Evolutionary conservation across 2,888 invertebrate species (phyloP), one percentile per base, ranked within the genome.

Genomic region (Dione vanillae): DNA sequence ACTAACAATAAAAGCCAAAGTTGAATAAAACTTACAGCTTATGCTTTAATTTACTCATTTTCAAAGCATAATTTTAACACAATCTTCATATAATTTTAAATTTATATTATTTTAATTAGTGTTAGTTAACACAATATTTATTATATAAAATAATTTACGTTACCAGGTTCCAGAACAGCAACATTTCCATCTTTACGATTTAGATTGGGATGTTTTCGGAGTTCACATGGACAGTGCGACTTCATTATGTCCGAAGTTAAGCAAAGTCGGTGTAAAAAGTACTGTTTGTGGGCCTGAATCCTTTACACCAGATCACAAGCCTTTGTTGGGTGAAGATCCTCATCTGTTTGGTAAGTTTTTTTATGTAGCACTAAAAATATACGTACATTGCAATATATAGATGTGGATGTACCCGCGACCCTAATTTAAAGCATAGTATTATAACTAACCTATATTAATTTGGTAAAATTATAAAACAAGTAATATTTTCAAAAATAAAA

Each of bases 211-310:
- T 58, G 94, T 97, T 1, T 98, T 98, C 82, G 96, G 96, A 37
- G 92, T 95, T 0, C 97, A 98, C 82, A 94, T 97, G 82, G 94
- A 94, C 75, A 95, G 95, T 65, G 97, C 97, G 0, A 90, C 95
- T 0, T 94, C 95, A 65, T 85, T 98, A 11, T 96, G 97, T 71
- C 98, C 98, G 0, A 94, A 94, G 73, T 94, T 98, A 74, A 95
- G 94, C 41, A 94, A 94, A 9, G 94, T 96, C 8, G 98, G 98
- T 6, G 95, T 98, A 20, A 97, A 96, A 85, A 96, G 96, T 49
- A 97, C 97, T 0, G 95, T 98, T 1, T 98, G 97, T 82, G 98
- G 98, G 0, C 97, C 98, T 0, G 98, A 98, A 85, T 96, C 97
- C 1, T 98, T 98, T 84, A 98, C 98, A 0, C 97, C 98, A 0